Conservation (phyloP, 1,140 invertebrate species). For the Eurosta solidaginis region DNA sequence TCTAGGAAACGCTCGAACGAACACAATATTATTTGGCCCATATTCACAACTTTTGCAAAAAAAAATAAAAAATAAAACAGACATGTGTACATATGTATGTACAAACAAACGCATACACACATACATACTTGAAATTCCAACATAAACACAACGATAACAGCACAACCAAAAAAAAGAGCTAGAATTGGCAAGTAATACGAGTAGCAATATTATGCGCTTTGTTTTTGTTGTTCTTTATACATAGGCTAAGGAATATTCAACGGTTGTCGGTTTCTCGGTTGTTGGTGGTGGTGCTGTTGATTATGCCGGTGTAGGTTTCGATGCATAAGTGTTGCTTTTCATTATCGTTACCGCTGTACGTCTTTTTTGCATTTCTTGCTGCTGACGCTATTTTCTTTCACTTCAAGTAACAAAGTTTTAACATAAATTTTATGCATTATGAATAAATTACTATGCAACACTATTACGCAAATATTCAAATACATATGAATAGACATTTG, state of each 20-base stretch:
- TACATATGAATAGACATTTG: too few species aligned
- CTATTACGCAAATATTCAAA: too few species aligned
- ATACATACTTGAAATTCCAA: background rate
- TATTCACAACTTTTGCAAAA: background rate
- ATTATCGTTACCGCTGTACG: background rate
- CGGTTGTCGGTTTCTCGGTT: conserved; percentile 9
- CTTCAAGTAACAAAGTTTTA: conserved; percentile 3
- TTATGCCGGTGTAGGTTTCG: background rate
- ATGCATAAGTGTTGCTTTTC: conserved; percentile 9
- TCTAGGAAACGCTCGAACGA: background rate
- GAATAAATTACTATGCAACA: conserved; percentile 9
- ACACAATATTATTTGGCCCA: conserved; percentile 12
- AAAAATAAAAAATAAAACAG: background rate
- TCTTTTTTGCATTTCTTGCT: background rate
- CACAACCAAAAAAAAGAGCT: background rate
- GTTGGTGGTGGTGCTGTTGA: background rate
- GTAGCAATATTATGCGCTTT: too few species aligned
- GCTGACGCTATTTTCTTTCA: background rate
- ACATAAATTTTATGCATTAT: conserved; percentile 19
- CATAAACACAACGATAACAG: background rate
- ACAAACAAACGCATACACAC: too few species aligned
- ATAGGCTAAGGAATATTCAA: background rate
- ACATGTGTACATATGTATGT: too few species aligned
- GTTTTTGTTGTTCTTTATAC: too few species aligned
- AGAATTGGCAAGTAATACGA: too few species aligned